Percentiles rank a stretch among this genome's conserved stretches.
Evolutionary conservation across 1,140 invertebrate genomes (phyloP).

Genomic region (Apocrypta bakeri): DNA sequence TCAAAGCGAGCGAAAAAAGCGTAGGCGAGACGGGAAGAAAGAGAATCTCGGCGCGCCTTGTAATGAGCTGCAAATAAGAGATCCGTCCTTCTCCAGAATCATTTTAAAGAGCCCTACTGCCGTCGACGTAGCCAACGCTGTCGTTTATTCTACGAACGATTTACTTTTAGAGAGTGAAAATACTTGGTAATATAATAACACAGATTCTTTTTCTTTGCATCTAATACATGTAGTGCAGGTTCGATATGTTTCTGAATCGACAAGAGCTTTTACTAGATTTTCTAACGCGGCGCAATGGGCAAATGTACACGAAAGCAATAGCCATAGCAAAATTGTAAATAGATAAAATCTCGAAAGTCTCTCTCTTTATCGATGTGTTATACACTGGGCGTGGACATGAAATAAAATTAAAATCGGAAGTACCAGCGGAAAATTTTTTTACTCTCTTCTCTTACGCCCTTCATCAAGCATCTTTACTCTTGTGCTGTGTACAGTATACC

Average conservation of each 20-base stretch:
- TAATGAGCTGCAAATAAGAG: slow-evolving; percentile 70
- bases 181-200: neutral
- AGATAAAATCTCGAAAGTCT: too few relatives aligned
- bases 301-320: too few relatives aligned
- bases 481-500: neutral
- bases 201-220: slow-evolving; percentile 37
- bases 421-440: neutral
- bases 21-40: slow-evolving; percentile 4
- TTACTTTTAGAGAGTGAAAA: neutral
- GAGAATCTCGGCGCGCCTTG: slow-evolving; percentile 40
- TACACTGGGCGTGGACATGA: too few relatives aligned
- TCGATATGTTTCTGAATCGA: neutral
- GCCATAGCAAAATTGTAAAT: too few relatives aligned
- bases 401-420: too few relatives aligned
- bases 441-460: neutral
- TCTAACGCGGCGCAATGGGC: too few relatives aligned
- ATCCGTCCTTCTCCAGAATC: slow-evolving; percentile 53
- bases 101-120: slow-evolving; percentile 38
- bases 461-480: neutral
- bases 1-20: slow-evolving; percentile 38
- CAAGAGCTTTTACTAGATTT: too few relatives aligned
- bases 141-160: slow-evolving; percentile 33
- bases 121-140: slow-evolving; percentile 35
- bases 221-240: neutral
- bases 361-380: too few relatives aligned